Evolutionary conservation across 2,888 invertebrate genomes (phyloP).

Genomic region (Macaria notata): DNA sequence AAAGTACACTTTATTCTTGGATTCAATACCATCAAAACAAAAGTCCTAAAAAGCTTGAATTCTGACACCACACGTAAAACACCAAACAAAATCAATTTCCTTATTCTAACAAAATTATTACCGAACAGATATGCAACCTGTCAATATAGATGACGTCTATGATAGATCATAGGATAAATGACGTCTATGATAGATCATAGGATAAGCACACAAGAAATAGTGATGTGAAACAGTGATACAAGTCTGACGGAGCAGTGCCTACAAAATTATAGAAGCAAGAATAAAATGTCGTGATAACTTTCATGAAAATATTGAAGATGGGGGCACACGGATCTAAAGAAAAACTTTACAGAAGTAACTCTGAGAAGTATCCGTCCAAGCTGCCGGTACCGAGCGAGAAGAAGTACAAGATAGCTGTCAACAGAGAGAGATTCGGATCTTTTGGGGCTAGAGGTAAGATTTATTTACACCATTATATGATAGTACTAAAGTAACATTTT

Average conservation of each 20-base stretch:
- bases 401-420: conserved; percentile 83
- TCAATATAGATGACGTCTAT: conserved; percentile 31
- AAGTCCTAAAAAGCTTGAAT: conserved; percentile 34
- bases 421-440: conserved; percentile 86
- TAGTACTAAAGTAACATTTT: too few relatives aligned
- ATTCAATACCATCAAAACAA: not conserved
- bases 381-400: conserved; percentile 80
- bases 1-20: conserved; percentile 3
- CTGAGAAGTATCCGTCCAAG: conserved; percentile 83
- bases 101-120: conserved; percentile 25
- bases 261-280: conserved; percentile 43
- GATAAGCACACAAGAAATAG: conserved; percentile 37
- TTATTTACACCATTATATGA: too few relatives aligned
- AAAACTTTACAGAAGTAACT: conserved; percentile 85
- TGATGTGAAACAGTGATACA: conserved; percentile 55
- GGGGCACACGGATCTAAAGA: conserved; percentile 90
- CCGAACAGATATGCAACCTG: conserved; percentile 35
- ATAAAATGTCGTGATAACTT: conserved; percentile 55
- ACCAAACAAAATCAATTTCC: conserved; percentile 1
- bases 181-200: conserved; percentile 36
- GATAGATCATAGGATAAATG: conserved; percentile 39
- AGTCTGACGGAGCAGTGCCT: conserved; percentile 48
- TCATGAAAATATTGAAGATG: conserved; percentile 81
- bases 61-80: conserved; percentile 45
- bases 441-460: conserved; percentile 85